Evolutionary conservation across 2,888 invertebrate genomes (phyloP).

Genomic region (Psylliodes chrysocephalus): DNA sequence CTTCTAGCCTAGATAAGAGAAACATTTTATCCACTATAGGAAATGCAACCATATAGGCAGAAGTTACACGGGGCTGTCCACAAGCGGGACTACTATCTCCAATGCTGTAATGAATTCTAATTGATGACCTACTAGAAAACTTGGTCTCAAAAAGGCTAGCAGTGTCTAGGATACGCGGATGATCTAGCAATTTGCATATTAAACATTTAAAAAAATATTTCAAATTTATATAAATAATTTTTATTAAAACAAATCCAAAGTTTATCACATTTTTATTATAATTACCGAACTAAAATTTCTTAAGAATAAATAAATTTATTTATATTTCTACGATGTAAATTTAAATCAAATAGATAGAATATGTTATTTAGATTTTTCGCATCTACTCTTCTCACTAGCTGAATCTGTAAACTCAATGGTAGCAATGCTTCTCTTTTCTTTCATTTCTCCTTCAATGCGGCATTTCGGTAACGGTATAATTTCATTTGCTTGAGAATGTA

Average conservation of each 20-base stretch:
- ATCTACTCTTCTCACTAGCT: constrained; percentile 46
- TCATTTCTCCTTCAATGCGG: constrained; percentile 26
- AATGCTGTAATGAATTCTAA: too few species aligned
- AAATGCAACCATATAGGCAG: too few species aligned
- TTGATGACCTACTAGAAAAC: too few species aligned
- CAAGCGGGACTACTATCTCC: too few species aligned
- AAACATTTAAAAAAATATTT: too few species aligned
- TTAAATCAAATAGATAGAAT: constrained; percentile 6
- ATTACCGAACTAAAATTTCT: constrained; percentile 29
- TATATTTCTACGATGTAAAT: constrained; percentile 20
- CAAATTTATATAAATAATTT: constrained; percentile 7
- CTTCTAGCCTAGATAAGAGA: too few species aligned
- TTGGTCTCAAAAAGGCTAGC: too few species aligned
- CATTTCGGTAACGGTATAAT: constrained; percentile 43
- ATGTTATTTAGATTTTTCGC: constrained; percentile 52
- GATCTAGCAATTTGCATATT: too few species aligned
- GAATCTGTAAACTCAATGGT: constrained; percentile 37
- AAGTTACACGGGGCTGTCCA: too few species aligned
- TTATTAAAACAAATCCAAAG: constrained; percentile 2
- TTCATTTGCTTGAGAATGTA: constrained; percentile 49
- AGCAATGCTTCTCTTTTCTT: constrained; percentile 40
- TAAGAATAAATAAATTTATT: constrained; percentile 42
- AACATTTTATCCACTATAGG: too few species aligned
- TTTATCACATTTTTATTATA: constrained; percentile 25
- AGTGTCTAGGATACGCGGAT: too few species aligned